Evolutionary conservation across 2,888 invertebrate genomes (phyloP).

Genomic region (Meiosimyza platycephala): DNA sequence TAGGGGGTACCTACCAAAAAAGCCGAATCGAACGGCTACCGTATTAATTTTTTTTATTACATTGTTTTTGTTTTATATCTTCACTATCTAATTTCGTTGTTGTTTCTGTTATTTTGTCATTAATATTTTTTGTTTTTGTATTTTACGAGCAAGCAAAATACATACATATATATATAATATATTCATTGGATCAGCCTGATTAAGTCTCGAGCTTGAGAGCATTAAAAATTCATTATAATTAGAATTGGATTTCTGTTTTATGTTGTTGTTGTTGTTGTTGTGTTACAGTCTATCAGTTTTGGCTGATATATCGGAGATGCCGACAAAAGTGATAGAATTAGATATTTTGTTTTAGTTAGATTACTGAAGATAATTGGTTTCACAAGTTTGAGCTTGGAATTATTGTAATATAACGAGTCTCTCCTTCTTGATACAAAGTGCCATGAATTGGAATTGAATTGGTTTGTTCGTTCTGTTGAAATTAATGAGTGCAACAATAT

Average conservation of each 20-base stretch:
- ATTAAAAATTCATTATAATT: conserved; percentile 33
- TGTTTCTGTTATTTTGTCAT: conserved; percentile 19
- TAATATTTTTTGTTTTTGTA: too few species aligned
- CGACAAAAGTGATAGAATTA: too few species aligned
- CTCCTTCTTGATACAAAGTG: too few species aligned
- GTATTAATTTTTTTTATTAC: conserved; percentile 10
- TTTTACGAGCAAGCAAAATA: too few species aligned
- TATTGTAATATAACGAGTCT: too few species aligned
- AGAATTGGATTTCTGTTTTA: conserved; percentile 6
- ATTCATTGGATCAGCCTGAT: conserved; percentile 27
- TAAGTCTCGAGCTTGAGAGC: conserved; percentile 8
- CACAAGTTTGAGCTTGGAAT: too few species aligned
- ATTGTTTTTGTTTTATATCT: conserved; percentile 45
- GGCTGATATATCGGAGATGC: not conserved
- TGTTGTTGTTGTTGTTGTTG: conserved; percentile 12
- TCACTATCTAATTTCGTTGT: conserved; percentile 57
- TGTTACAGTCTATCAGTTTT: not conserved
- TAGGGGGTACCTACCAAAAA: not conserved
- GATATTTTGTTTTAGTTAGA: too few species aligned
- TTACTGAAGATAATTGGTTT: too few species aligned
- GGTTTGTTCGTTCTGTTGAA: too few species aligned
- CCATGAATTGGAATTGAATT: too few species aligned
- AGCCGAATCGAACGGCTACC: not conserved
- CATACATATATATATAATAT: conserved; percentile 6
- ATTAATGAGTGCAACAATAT: too few species aligned